Evolutionary conservation across 2,888 invertebrate genomes (phyloP).

Genomic region (Polydrusus pterygomalis): DNA sequence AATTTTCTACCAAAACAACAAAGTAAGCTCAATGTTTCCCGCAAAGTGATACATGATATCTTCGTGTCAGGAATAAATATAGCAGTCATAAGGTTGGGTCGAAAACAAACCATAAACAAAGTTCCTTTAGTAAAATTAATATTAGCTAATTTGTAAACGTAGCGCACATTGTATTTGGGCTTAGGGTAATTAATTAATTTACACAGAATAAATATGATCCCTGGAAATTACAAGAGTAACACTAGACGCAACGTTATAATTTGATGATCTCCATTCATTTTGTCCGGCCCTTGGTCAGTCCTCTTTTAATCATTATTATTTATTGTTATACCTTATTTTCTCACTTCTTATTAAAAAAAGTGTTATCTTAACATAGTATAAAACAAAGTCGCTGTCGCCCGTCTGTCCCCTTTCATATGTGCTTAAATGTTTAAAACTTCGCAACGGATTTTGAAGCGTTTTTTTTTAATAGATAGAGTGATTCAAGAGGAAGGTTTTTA

Average conservation of each 20-base stretch:
- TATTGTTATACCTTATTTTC: no score
- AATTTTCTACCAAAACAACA: not conserved
- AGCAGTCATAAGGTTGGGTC: not conserved
- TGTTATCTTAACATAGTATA: no score
- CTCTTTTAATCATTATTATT: no score
- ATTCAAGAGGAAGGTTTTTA: no score
- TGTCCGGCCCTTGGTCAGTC: not conserved
- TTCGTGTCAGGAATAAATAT: slow-evolving; percentile 9
- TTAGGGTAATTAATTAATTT: slow-evolving; percentile 13
- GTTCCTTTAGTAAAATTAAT: slow-evolving; percentile 21
- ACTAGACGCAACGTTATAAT: not conserved
- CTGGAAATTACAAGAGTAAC: not conserved
- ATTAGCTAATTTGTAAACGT: slow-evolving; percentile 12
- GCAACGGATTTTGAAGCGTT: no score
- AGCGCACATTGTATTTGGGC: not conserved
- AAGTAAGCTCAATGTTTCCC: not conserved
- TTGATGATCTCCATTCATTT: not conserved
- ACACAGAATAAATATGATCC: slow-evolving; percentile 11
- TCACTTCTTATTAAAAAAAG: no score
- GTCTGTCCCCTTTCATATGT: no score
- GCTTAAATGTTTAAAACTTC: no score
- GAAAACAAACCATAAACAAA: slow-evolving; percentile 18
- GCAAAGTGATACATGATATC: not conserved
- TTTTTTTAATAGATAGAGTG: no score
- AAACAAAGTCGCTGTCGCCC: no score